Evolutionary conservation across 2,888 invertebrate species (phyloP).

Genomic region (Erebia aethiops): DNA sequence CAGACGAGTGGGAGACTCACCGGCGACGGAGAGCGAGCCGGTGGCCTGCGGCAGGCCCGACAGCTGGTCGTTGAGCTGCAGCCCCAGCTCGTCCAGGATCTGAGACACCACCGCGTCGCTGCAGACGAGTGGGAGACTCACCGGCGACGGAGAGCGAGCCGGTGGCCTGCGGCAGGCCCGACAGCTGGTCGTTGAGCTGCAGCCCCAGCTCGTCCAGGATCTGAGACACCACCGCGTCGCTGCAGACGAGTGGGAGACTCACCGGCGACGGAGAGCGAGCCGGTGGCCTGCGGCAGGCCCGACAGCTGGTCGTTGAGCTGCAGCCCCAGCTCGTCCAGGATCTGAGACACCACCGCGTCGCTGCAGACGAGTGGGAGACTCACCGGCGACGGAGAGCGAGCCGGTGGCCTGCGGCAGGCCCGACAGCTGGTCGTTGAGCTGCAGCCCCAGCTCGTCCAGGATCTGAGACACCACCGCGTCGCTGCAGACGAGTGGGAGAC

Average conservation of each 20-base stretch:
- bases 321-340: constrained; percentile 97
- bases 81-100: constrained; percentile 98
- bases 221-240: constrained; percentile 95
- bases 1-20: too few relatives aligned
- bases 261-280: constrained; percentile 81
- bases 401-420: constrained; percentile 89
- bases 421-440: constrained; percentile 95
- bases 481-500: too few relatives aligned
- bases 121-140: too few relatives aligned
- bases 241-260: too few relatives aligned
- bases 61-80: constrained; percentile 96
- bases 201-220: constrained; percentile 98
- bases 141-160: constrained; percentile 82
- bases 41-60: constrained; percentile 91
- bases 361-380: too few relatives aligned
- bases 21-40: constrained; percentile 81
- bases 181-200: constrained; percentile 95
- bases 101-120: constrained; percentile 95
- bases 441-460: constrained; percentile 97
- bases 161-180: constrained; percentile 89
- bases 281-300: constrained; percentile 89
- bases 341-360: constrained; percentile 96
- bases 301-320: constrained; percentile 96
- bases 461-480: constrained; percentile 96
- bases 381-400: constrained; percentile 79